phyloP scores from a whole-genome alignment of 2,113 vertebrate genomes.

The Erythrocercus mccallii region DNA sequence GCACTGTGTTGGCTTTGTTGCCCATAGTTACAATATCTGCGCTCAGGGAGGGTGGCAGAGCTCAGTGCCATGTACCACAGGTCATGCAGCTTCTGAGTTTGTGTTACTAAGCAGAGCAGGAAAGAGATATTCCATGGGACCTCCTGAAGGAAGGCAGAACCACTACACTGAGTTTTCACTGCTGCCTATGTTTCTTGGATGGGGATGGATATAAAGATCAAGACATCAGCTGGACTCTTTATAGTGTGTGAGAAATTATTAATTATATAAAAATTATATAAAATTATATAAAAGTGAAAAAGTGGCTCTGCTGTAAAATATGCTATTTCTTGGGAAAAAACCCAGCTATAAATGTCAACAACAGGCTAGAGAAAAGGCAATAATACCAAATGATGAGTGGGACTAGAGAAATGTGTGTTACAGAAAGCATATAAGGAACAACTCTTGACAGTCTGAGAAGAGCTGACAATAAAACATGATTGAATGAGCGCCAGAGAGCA shows the following conservation, averaged over 20 bases:
- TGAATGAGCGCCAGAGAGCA: slow-evolving; percentile 35
- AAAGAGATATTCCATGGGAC: not conserved
- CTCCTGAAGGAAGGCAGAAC: not conserved
- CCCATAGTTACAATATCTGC: fast-evolving
- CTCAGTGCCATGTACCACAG: fast-evolving
- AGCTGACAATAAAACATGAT: slow-evolving; percentile 59
- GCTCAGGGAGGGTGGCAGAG: not conserved
- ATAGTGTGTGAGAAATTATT: not conserved
- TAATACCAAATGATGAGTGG: slow-evolving; percentile 26
- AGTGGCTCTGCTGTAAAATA: not conserved
- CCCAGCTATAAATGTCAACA: slow-evolving; percentile 33
- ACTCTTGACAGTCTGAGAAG: slow-evolving; percentile 53
- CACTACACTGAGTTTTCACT: not conserved
- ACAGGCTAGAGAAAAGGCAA: not conserved
- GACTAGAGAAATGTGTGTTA: not conserved
- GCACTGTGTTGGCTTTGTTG: not conserved
- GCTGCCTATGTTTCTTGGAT: not conserved
- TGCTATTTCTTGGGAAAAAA: not conserved
- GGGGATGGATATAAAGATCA: not conserved
- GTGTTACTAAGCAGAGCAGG: not conserved
- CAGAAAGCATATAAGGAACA: slow-evolving; percentile 25
- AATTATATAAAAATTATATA: too few relatives aligned
- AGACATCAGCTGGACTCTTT: slow-evolving; percentile 4
- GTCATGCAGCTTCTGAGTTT: not conserved
- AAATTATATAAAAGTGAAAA: slow-evolving; percentile 10